Evolutionary conservation across 2,113 vertebrate species (phyloP), one percentile per base, ranked within the genome.

Genomic region (Dasyornis broadbenti): DNA sequence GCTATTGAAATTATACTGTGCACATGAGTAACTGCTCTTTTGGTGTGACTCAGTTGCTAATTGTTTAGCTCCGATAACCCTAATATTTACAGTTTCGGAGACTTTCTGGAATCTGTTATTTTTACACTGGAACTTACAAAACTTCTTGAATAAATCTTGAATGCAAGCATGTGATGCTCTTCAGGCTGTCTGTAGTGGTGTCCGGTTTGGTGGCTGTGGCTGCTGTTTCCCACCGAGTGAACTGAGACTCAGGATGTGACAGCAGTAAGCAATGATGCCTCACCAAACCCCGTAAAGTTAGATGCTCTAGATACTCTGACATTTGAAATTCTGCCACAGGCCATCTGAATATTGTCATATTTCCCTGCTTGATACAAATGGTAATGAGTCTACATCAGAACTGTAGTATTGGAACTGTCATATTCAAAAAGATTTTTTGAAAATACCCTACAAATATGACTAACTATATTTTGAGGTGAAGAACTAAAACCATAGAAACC

Each of bases 71-170:
- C 40, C 78, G 82, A 93, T 89, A 85, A 71, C 60, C 35, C 59
- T 87, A 96, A 91, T 94, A 95, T 93, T 95, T 96, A 95, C 30
- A 68, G n/a, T 94, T 89, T 78, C 13, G 19, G 54, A 86, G 33
- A 18, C 56, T 94, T 87, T 96, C 72, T 91, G 39, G n/a, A 49
- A 63, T 85, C 27, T 1, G 2, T 87, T 82, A 68, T 47, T 96
- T 92, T 93, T 92, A 75, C 15, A 56, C 27, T 78, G 60, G 24
- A 63, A 82, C 56, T 82, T 23, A n/a, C 35, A 68, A 82, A 91
- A 79, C 56, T 78, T 86, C 39, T 87, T 73, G 57, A 85, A 64
- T 95, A 96, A 91, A 82, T 91, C 81, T 68, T 82, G 92, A 59
- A 57, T 52, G 53, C 37, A 47, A 24, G 33, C 31, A 9, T 45